A percentile compares a stretch with the other conserved stretches of the same genome.
Evolutionary conservation across 2,888 invertebrate genomes (phyloP).

Genomic region (Incurvaria masculella): DNA sequence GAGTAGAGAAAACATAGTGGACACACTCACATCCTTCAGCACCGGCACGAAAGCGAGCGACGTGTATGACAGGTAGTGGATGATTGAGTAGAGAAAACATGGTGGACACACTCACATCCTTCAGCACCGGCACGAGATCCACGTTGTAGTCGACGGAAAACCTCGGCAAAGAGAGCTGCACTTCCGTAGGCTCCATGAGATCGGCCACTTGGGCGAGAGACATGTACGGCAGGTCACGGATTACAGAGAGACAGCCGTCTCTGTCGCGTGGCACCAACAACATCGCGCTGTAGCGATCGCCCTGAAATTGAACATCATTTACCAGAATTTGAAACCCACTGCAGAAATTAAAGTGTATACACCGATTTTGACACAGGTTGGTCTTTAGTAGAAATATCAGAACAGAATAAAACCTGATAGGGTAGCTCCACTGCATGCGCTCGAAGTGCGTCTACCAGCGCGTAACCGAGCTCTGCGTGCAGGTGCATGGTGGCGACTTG

Average conservation of each 20-base stretch:
- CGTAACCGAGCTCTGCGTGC: slow-evolving; percentile 54
- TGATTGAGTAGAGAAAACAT: neutral
- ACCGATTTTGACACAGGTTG: no score
- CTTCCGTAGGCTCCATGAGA: slow-evolving; percentile 42
- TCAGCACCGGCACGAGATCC: slow-evolving; percentile 47
- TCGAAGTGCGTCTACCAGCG: slow-evolving; percentile 50
- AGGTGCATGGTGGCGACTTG: slow-evolving; percentile 60
- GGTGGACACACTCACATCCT: slow-evolving; percentile 36
- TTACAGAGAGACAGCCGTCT: slow-evolving; percentile 44
- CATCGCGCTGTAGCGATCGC: slow-evolving; percentile 60
- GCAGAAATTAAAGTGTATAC: no score
- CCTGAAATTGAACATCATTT: no score
- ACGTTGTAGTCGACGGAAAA: slow-evolving; percentile 57
- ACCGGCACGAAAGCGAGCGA: neutral
- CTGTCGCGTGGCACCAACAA: slow-evolving; percentile 55
- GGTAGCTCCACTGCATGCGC: slow-evolving; percentile 64
- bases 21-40: no score
- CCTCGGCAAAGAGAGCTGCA: slow-evolving; percentile 56
- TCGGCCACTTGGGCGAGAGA: slow-evolving; percentile 45
- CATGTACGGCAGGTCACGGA: slow-evolving; percentile 55
- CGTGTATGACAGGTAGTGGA: neutral
- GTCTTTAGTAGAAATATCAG: no score
- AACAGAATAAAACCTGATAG: slow-evolving; percentile 56
- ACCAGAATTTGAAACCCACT: no score
- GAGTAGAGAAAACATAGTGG: no score